Conservation (phyloP, 1,140 invertebrate species). For the Drosophila triauraria region DNA sequence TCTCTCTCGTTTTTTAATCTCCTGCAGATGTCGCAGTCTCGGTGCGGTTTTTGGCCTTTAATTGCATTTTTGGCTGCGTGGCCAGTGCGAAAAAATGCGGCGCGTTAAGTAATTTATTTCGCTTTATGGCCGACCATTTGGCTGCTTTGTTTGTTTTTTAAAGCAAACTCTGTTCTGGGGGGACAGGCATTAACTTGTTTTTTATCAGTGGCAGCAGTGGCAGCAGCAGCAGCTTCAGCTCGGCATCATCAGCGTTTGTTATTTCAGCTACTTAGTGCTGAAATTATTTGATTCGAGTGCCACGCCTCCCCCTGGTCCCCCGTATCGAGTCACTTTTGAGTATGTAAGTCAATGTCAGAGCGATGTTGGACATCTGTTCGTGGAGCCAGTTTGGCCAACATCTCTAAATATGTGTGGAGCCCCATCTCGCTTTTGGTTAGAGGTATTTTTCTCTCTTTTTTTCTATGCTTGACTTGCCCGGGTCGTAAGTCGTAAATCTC, state of each 20-base stretch:
- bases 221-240: slow-evolving; percentile 8
- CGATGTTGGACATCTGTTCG: slow-evolving; percentile 46
- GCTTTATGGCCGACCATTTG: slow-evolving; percentile 43
- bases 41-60: slow-evolving; percentile 59
- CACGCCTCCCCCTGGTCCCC: slow-evolving; percentile 1
- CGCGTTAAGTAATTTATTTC: slow-evolving; percentile 68
- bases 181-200: slow-evolving; percentile 43
- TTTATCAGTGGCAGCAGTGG: slow-evolving; percentile 12
- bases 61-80: slow-evolving; percentile 63
- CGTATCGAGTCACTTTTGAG: slow-evolving; percentile 44
- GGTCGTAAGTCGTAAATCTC: slow-evolving; percentile 61
- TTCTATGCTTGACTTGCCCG: slow-evolving; percentile 13
- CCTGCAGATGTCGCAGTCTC: slow-evolving; percentile 60
- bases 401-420: slow-evolving; percentile 51
- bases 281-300: slow-evolving; percentile 57
- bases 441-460: slow-evolving; percentile 18
- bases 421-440: slow-evolving; percentile 45
- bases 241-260: slow-evolving; percentile 38
- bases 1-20: slow-evolving; percentile 58
- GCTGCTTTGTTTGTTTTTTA: slow-evolving; percentile 36
- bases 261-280: slow-evolving; percentile 56
- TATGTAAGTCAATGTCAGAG: slow-evolving; percentile 64
- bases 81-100: slow-evolving; percentile 57
- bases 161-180: slow-evolving; percentile 26
- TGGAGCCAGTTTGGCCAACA: slow-evolving; percentile 33